Evolutionary conservation across 2,797 vertebrate species (phyloP).

Genomic region (Hippoglossus hippoglossus): DNA sequence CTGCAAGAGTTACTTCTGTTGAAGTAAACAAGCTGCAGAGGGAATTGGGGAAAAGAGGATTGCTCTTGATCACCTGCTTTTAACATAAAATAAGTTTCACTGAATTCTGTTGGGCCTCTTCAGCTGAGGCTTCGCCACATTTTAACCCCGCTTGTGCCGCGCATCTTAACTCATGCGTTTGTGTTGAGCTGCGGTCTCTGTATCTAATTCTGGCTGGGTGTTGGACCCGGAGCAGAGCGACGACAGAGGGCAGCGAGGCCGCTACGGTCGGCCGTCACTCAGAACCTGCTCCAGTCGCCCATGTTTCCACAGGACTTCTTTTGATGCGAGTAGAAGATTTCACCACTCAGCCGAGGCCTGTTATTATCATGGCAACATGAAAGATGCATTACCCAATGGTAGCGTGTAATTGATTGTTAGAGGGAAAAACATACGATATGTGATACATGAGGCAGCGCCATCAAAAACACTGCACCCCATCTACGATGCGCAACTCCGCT

Average conservation of each 20-base stretch:
- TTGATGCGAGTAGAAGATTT: constrained; percentile 69
- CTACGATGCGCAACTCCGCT: constrained; percentile 6
- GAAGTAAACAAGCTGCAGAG: neutral
- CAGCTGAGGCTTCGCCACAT: neutral
- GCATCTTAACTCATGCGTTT: constrained; percentile 1
- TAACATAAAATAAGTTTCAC: neutral
- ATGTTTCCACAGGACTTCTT: constrained; percentile 48
- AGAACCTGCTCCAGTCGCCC: constrained; percentile 55
- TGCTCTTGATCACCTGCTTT: constrained; percentile 5
- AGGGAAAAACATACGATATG: constrained; percentile 39
- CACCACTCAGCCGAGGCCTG: constrained; percentile 55
- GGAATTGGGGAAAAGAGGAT: neutral
- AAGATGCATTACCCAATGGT: constrained; percentile 45
- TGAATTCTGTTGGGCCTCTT: neutral
- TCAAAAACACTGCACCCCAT: constrained; percentile 43
- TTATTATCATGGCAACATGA: constrained; percentile 60
- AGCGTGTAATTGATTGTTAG: constrained; percentile 31
- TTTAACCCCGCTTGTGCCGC: neutral
- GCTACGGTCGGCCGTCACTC: constrained; percentile 55
- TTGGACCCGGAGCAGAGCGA: constrained; percentile 39
- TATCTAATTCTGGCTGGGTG: constrained; percentile 50
- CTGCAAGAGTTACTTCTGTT: neutral
- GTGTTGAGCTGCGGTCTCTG: constrained; percentile 36
- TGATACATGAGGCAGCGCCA: constrained; percentile 24
- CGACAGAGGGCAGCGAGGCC: constrained; percentile 37